These are phyloP conservation scores for Acleris literana DNA, from an alignment of 2,888 invertebrate genomes.

Conservation along the genomic window DNA sequence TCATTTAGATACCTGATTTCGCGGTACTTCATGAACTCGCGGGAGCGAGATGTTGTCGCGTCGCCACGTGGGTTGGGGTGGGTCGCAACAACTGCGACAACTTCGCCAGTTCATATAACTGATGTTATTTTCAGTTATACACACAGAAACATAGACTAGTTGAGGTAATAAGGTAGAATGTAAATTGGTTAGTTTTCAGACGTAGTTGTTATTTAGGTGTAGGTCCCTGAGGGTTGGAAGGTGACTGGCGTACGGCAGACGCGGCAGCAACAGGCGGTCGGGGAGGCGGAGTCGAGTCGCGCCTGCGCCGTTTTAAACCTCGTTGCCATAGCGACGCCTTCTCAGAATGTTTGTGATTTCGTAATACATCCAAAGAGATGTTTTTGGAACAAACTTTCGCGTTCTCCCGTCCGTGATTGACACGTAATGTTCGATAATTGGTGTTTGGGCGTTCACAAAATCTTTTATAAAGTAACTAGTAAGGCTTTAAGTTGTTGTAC, in stretches of 20 bases:
- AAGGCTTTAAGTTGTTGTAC: conserved; percentile 40
- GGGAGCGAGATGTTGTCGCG: conserved; percentile 58
- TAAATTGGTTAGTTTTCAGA: not conserved
- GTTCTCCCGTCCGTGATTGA: conserved; percentile 54
- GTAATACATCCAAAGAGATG: conserved; percentile 52
- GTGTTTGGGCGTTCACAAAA: conserved; percentile 51
- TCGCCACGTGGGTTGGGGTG: conserved; percentile 52
- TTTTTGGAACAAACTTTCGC: conserved; percentile 60
- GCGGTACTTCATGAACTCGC: conserved; percentile 63
- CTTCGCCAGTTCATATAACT: conserved; percentile 48
- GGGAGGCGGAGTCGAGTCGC: conserved; percentile 68
- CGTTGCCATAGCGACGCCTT: conserved; percentile 79
- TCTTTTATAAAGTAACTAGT: conserved; percentile 44
- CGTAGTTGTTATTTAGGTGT: conserved; percentile 50
- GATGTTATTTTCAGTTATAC: conserved; percentile 41
- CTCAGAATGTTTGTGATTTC: conserved; percentile 75
- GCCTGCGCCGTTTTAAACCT: conserved; percentile 64
- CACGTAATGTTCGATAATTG: conserved; percentile 59
- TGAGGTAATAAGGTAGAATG: not conserved
- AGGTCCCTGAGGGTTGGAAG: conserved; percentile 55
- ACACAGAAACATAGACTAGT: conserved; percentile 21
- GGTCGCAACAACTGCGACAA: conserved; percentile 49
- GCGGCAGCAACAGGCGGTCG: conserved; percentile 78
- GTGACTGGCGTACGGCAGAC: conserved; percentile 69
- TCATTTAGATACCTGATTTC: conserved; percentile 63